A percentile compares a stretch with the other conserved stretches of the same genome.
These are phyloP conservation scores for Drosophila auraria DNA, from an alignment of 1,140 invertebrate genomes.

Conservation along the genomic window DNA sequence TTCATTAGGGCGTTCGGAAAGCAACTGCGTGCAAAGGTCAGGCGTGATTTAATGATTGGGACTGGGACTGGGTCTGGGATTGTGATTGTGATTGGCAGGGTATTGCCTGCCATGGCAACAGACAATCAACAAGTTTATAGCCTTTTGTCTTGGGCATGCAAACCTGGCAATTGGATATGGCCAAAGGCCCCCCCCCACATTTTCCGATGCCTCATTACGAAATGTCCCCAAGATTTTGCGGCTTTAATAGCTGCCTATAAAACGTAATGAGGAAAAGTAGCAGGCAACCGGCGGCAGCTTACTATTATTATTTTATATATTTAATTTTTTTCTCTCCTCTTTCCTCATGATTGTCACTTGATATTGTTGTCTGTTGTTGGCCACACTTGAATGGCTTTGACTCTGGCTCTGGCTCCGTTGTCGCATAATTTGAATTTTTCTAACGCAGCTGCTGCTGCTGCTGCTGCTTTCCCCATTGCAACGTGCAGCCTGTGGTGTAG, in stretches of 20 bases:
- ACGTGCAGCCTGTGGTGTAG: constrained; percentile 42
- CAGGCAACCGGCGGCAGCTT: constrained; percentile 19
- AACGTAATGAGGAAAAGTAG: constrained; percentile 62
- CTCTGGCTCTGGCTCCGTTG: constrained; percentile 23
- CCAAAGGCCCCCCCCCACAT: neutral
- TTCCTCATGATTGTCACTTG: constrained; percentile 59
- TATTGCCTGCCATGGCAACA: constrained; percentile 38
- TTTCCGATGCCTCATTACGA: constrained; percentile 53
- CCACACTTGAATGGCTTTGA: constrained; percentile 56
- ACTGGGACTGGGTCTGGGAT: neutral
- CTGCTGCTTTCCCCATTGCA: constrained; percentile 43
- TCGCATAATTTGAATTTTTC: constrained; percentile 67
- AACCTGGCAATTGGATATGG: constrained; percentile 41
- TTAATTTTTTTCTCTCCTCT: constrained; percentile 10
- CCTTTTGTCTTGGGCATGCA: constrained; percentile 49
- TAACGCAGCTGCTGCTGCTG: constrained; percentile 49
- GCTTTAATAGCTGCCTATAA: constrained; percentile 58
- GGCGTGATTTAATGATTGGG: constrained; percentile 23
- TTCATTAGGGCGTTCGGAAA: constrained; percentile 38
- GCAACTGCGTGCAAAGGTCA: constrained; percentile 43
- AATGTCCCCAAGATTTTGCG: constrained; percentile 64
- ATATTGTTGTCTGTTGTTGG: constrained; percentile 46
- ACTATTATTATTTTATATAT: constrained; percentile 46
- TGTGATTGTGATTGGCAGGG: neutral
- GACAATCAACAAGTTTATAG: constrained; percentile 50